These are phyloP conservation scores for Azemiops feae DNA, from an alignment of 2,113 vertebrate genomes.

Conservation along the genomic window DNA sequence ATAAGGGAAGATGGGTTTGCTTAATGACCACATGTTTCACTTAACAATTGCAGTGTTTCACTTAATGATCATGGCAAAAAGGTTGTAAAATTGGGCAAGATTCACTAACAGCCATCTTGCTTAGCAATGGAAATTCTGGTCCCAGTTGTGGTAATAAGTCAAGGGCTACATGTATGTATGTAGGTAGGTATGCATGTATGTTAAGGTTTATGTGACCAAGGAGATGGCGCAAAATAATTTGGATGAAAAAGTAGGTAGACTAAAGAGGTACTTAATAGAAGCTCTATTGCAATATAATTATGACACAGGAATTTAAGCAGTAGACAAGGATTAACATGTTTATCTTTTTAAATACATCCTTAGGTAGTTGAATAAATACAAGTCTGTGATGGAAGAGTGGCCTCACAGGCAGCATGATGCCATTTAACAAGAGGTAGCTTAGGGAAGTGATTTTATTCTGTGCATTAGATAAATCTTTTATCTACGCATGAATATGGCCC, in stretches of 20 bases:
- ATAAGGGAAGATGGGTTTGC: background rate
- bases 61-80: background rate
- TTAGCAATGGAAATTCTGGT: background rate
- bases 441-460: background rate
- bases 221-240: background rate
- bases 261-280: background rate
- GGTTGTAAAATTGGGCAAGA: background rate
- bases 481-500: background rate
- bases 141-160: background rate
- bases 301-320: background rate
- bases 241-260: background rate
- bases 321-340: background rate
- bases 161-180: background rate
- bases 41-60: background rate
- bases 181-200: background rate
- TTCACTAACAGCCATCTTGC: background rate
- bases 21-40: background rate
- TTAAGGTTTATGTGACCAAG: background rate
- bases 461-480: background rate
- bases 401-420: background rate
- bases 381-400: background rate
- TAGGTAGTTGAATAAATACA: background rate
- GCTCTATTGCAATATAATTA: background rate
- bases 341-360: background rate
- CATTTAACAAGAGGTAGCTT: background rate